Evolutionary conservation across 2,888 invertebrate genomes (phyloP).

Genomic region (Acleris emargana): DNA sequence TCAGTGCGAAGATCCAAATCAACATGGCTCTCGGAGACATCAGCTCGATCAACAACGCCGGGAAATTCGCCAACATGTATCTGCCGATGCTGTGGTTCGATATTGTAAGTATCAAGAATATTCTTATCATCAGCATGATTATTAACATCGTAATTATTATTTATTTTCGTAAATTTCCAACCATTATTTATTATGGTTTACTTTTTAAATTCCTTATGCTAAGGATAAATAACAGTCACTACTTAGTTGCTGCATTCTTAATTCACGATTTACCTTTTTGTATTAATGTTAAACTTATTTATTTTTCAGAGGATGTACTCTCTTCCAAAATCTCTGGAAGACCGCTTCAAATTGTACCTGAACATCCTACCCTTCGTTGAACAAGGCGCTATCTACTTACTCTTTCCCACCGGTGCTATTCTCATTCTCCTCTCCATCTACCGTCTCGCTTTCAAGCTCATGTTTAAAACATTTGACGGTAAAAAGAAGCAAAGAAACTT

Average conservation of each 20-base stretch:
- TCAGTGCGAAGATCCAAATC: conserved; percentile 93
- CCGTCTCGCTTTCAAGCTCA: conserved; percentile 72
- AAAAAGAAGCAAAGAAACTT: conserved; percentile 52
- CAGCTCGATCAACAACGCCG: conserved; percentile 85
- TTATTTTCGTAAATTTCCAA: background rate
- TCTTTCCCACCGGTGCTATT: conserved; percentile 77
- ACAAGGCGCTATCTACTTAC: conserved; percentile 79
- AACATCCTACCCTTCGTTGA: conserved; percentile 88
- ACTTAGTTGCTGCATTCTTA: too few species aligned
- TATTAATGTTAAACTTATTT: conserved; percentile 21
- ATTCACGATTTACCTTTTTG: background rate
- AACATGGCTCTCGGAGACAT: conserved; percentile 92
- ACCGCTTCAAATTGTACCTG: conserved; percentile 88
- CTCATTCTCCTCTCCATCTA: conserved; percentile 79
- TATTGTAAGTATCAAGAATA: conserved; percentile 87
- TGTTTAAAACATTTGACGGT: conserved; percentile 64
- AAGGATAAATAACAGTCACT: too few species aligned
- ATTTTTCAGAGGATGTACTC: conserved; percentile 87
- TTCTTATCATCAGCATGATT: background rate
- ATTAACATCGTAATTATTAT: background rate
- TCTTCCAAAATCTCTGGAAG: conserved; percentile 85
- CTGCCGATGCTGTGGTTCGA: conserved; percentile 95
- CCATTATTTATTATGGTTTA: too few species aligned
- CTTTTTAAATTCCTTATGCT: too few species aligned
- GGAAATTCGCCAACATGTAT: conserved; percentile 87